These are phyloP conservation scores for Psittacula echo DNA, from an alignment of 2,797 vertebrate species.

Conservation along the genomic window DNA sequence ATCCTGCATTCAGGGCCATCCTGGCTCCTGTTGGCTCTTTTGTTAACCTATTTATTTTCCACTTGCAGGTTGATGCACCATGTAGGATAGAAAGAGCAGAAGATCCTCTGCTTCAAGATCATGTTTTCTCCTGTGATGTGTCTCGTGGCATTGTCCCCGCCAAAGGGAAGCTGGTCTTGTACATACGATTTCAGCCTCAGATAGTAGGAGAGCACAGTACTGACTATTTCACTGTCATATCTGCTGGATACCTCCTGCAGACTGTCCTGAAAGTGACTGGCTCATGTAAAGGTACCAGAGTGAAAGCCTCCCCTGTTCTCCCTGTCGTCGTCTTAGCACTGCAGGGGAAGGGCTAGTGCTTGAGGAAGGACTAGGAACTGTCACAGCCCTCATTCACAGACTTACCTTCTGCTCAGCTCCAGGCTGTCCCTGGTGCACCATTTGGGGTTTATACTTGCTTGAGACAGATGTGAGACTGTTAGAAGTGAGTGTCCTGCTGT, in stretches of 20 bases:
- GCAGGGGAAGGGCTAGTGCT: not conserved
- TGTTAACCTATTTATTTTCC: not conserved
- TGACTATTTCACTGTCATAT: conserved; percentile 85
- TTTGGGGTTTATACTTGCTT: not conserved
- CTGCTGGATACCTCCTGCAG: conserved; percentile 76
- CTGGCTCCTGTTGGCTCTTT: not conserved
- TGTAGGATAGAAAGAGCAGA: conserved; percentile 79
- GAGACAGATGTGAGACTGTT: not conserved
- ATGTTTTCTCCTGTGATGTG: conserved; percentile 81
- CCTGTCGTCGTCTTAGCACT: not conserved
- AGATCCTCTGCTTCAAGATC: conserved; percentile 64
- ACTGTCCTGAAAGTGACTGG: conserved; percentile 86
- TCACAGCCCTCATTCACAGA: not conserved
- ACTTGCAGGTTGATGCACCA: conserved; percentile 82
- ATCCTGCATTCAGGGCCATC: not conserved
- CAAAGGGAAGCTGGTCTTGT: conserved; percentile 73
- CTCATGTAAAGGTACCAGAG: conserved; percentile 83
- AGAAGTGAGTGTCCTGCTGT: not conserved
- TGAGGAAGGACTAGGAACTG: not conserved
- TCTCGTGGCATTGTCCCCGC: conserved; percentile 75
- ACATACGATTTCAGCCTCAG: conserved; percentile 83
- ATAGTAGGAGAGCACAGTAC: conserved; percentile 80
- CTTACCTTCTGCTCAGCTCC: not conserved
- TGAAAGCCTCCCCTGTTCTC: not conserved
- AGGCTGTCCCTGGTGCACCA: not conserved